Conservation (phyloP, 92 coral and sea anemone species). For the Hydrozoanthus gracilis region DNA sequence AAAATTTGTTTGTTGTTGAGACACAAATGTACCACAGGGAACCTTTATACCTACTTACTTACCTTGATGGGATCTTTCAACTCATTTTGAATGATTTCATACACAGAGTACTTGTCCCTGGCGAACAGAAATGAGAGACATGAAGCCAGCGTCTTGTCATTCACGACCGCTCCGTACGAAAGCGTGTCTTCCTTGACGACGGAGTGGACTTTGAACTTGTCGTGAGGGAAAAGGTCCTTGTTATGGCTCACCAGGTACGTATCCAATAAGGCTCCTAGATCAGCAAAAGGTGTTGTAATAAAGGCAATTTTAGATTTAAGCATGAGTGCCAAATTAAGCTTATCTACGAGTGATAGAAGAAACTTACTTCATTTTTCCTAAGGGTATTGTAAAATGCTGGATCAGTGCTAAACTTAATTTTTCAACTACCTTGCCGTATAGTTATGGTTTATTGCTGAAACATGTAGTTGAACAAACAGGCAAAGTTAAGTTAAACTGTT, state of each 20-base stretch:
- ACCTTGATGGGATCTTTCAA: conserved; percentile 73
- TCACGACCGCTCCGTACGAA: conserved; percentile 83
- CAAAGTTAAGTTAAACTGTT: too few species aligned
- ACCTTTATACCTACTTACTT: neutral
- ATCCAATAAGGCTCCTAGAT: conserved; percentile 86
- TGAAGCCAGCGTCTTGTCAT: conserved; percentile 58
- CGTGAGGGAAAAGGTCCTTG: conserved; percentile 57
- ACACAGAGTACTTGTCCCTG: conserved; percentile 69
- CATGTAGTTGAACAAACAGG: too few species aligned
- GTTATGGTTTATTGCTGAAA: too few species aligned
- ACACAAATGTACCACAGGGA: neutral
- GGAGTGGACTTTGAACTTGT: conserved; percentile 66
- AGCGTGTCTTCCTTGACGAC: conserved; percentile 66
- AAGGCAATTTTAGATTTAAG: neutral
- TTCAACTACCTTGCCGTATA: too few species aligned
- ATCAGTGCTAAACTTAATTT: too few species aligned
- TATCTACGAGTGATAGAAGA: too few species aligned
- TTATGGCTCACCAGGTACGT: conserved; percentile 66
- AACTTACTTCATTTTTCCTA: too few species aligned
- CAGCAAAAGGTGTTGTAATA: neutral
- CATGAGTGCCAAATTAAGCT: neutral
- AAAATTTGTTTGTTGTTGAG: too few species aligned
- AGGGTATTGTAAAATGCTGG: too few species aligned
- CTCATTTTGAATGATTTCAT: conserved; percentile 62
- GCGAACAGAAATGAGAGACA: conserved; percentile 68